These are phyloP conservation scores for Natrix natrix DNA, from an alignment of 2,797 vertebrate genomes.

Conservation along the genomic window DNA sequence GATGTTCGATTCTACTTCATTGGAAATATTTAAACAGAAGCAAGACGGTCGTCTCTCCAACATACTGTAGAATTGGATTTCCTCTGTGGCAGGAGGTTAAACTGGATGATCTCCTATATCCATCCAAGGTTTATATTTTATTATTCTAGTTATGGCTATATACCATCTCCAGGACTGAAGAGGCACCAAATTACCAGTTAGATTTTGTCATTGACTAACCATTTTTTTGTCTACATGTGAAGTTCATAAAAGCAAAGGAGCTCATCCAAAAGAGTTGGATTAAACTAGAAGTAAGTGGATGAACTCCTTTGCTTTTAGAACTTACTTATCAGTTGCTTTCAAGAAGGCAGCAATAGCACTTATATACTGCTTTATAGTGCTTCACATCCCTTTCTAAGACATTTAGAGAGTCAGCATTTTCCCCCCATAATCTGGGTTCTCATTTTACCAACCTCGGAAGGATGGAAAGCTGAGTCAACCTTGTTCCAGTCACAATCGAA, in stretches of 20 bases:
- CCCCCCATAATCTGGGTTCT: no score
- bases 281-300: neutral
- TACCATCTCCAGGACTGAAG: neutral
- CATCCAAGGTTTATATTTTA: neutral
- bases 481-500: no score
- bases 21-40: neutral
- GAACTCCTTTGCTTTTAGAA: no score
- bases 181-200: neutral
- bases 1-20: neutral
- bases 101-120: neutral
- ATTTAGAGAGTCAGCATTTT: no score
- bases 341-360: neutral
- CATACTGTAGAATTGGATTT: neutral
- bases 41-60: neutral
- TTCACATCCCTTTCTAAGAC: no score
- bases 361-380: no score
- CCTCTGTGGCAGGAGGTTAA: neutral
- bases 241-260: neutral
- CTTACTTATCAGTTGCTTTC: neutral
- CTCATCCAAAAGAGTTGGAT: neutral
- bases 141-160: neutral
- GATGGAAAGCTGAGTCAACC: no score
- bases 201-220: neutral
- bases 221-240: neutral
- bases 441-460: no score